Percentiles rank a stretch among this genome's conserved stretches.
Evolutionary conservation across 2,797 vertebrate species (phyloP).

Genomic region (Euthynnus affinis): DNA sequence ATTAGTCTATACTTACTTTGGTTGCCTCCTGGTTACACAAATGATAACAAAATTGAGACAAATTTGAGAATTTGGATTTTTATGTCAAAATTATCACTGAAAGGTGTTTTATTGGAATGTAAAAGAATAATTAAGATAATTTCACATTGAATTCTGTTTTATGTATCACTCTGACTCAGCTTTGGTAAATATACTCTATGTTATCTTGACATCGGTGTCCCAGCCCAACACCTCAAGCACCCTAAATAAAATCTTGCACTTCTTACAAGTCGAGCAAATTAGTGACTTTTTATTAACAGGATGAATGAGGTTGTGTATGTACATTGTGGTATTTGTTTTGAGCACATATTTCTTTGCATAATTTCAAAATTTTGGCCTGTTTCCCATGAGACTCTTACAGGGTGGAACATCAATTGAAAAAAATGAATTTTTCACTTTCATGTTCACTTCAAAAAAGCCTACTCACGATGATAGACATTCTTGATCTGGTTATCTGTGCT

Average conservation of each 20-base stretch:
- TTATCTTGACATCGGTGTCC: conserved; percentile 1
- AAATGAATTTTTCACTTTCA: conserved; percentile 10
- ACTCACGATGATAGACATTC: conserved; percentile 15
- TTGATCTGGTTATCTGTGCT: conserved; percentile 17
- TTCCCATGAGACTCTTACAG: neutral
- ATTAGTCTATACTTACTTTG: neutral
- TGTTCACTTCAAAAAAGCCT: conserved; percentile 31
- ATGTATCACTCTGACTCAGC: conserved; percentile 11
- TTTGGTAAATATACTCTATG: conserved; percentile 20
- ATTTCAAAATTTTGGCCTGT: neutral
- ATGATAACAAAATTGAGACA: neutral
- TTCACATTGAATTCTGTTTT: neutral
- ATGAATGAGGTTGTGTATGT: neutral
- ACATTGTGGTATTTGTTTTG: neutral
- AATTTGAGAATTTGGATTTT: conserved; percentile 8
- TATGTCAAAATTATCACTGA: conserved; percentile 11
- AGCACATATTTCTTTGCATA: neutral
- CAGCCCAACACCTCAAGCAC: conserved; percentile 24
- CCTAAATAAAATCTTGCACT: conserved; percentile 60
- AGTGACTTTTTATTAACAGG: conserved; percentile 11
- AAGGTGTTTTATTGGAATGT: conserved; percentile 16
- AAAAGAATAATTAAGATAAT: conserved; percentile 16
- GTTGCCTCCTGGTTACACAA: neutral
- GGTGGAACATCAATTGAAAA: conserved; percentile 6
- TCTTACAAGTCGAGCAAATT: conserved; percentile 10